phyloP scores from a whole-genome alignment of 35 echinoderm and acorn worm species.

The Nesometra sesokonis region DNA sequence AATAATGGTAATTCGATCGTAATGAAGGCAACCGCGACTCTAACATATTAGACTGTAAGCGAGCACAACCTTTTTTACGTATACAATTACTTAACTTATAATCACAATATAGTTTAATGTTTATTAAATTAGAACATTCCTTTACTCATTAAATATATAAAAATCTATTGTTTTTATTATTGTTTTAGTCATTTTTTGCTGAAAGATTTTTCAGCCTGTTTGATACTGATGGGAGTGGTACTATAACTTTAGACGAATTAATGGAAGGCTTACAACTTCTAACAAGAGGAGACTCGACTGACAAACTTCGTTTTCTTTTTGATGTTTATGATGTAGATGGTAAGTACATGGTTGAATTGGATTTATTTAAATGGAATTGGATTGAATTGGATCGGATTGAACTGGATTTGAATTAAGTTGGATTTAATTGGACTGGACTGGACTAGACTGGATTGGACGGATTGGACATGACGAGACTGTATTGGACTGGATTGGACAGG shows the following conservation, averaged over 20 bases:
- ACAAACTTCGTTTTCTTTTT: conserved; percentile 96
- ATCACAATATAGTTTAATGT: neutral
- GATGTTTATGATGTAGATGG: conserved; percentile 97
- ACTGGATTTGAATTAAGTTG: too few relatives aligned
- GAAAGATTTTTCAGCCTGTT: conserved; percentile 87
- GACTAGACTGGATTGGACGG: too few relatives aligned
- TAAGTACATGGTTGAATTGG: too few relatives aligned
- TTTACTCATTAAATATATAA: neutral
- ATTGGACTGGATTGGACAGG: too few relatives aligned
- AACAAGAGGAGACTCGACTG: conserved; percentile 69
- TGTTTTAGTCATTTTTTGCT: conserved; percentile 80
- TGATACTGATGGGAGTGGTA: conserved; percentile 90
- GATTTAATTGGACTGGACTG: too few relatives aligned
- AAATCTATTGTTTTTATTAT: neutral
- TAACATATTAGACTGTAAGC: too few relatives aligned
- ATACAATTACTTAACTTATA: neutral
- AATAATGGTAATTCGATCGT: too few relatives aligned
- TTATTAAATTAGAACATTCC: neutral
- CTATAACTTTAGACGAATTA: conserved; percentile 83
- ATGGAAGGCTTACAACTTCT: conserved; percentile 74
- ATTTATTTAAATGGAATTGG: too few relatives aligned
- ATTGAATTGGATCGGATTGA: too few relatives aligned
- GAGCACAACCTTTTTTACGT: too few relatives aligned
- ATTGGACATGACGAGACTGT: too few relatives aligned
- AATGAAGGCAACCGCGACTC: too few relatives aligned